A percentile compares a stretch with the other conserved stretches of the same genome.
Evolutionary conservation across 2,113 vertebrate species (phyloP).

Genomic region (Struthidea cinerea): DNA sequence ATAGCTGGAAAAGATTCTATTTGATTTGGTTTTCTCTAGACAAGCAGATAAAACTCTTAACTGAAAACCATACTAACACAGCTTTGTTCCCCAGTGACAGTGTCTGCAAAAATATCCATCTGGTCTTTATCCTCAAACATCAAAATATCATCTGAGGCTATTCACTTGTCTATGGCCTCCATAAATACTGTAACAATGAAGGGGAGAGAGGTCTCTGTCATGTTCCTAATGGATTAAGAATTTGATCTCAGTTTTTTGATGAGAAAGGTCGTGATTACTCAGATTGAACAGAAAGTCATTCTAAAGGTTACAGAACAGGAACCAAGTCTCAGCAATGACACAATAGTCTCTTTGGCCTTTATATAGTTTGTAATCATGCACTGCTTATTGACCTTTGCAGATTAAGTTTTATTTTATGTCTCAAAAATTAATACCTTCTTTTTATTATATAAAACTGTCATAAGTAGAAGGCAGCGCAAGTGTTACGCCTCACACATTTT

Average conservation of each 20-base stretch:
- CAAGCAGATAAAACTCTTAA: background rate
- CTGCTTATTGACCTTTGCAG: background rate
- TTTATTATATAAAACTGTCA: background rate
- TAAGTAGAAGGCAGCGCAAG: background rate
- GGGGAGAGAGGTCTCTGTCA: background rate
- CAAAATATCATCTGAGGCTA: background rate
- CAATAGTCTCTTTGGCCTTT: background rate
- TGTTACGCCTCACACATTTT: background rate
- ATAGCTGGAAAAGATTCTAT: background rate
- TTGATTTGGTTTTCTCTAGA: background rate
- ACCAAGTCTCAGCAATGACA: background rate
- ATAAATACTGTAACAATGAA: background rate
- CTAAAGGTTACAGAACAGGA: slow-evolving; percentile 32
- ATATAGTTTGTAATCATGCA: background rate
- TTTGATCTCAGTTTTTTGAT: background rate
- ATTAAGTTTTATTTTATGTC: background rate
- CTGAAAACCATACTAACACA: background rate
- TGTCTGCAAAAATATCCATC: background rate
- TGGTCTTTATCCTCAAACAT: background rate
- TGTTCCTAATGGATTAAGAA: background rate
- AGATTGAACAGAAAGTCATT: slow-evolving; percentile 21
- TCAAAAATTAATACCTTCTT: slow-evolving; percentile 2
- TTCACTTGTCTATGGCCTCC: background rate
- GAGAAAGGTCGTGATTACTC: slow-evolving; percentile 25
- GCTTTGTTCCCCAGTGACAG: background rate